Percentiles rank a stretch among this genome's conserved stretches.
phyloP scores from a whole-genome alignment of 1,140 invertebrate species.

The Pseudoatta argentina region DNA sequence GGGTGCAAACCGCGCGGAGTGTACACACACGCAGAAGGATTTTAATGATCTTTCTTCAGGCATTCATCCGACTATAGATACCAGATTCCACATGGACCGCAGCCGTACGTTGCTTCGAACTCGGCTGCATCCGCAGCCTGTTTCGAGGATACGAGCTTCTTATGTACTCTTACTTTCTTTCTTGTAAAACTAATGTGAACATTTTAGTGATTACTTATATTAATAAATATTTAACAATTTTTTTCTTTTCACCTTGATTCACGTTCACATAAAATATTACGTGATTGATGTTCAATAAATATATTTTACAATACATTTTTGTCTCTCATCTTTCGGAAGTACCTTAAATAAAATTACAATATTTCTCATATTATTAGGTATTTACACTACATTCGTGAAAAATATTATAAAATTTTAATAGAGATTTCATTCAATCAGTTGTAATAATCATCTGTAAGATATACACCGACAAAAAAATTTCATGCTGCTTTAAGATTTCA shows the following conservation, averaged over 20 bases:
- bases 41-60: slow-evolving; percentile 76
- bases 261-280: not conserved
- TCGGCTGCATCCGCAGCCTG: slow-evolving; percentile 65
- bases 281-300: not conserved
- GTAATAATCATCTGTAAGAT: not conserved
- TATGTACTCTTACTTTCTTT: slow-evolving; percentile 71
- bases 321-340: not conserved
- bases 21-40: slow-evolving; percentile 65
- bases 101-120: slow-evolving; percentile 73
- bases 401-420: not conserved
- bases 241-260: not conserved
- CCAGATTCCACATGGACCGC: slow-evolving; percentile 83
- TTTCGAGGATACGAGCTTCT: slow-evolving; percentile 74
- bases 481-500: slow-evolving; percentile 12
- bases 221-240: slow-evolving; percentile 15
- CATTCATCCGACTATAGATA: slow-evolving; percentile 78
- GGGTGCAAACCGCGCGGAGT: slow-evolving; percentile 68
- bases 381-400: not conserved
- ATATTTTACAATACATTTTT: not conserved
- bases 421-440: not conserved
- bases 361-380: not conserved
- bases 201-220: slow-evolving; percentile 5
- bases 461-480: not conserved
- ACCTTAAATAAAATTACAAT: not conserved
- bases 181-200: slow-evolving; percentile 16